Evolutionary conservation across 2,113 vertebrate genomes (phyloP).

Genomic region (Nasalis larvatus): DNA sequence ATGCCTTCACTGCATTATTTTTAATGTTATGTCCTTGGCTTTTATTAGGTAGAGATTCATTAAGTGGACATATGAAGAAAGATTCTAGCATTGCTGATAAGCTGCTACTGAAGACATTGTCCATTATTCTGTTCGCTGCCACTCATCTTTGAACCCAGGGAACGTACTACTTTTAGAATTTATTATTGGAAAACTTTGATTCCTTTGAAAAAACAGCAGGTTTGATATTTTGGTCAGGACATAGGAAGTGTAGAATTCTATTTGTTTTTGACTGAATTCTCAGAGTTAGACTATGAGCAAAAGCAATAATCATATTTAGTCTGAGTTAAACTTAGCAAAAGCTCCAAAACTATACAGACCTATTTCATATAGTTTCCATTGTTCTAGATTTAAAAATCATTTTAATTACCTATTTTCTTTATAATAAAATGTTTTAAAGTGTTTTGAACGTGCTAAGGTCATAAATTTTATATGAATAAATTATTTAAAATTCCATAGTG

Average conservation of each 20-base stretch:
- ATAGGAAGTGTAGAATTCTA: background rate
- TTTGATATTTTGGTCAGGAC: background rate
- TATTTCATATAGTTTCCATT: background rate
- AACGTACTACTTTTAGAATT: background rate
- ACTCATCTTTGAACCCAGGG: background rate
- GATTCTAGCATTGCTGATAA: background rate
- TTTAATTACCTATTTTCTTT: background rate
- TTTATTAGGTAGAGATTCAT: slow-evolving; percentile 20
- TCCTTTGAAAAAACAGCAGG: background rate
- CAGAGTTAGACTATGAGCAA: background rate
- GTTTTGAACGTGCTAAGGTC: background rate
- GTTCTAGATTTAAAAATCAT: background rate
- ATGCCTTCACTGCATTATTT: background rate
- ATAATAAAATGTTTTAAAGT: background rate
- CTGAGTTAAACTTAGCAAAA: background rate
- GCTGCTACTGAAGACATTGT: background rate
- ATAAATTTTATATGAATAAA: background rate
- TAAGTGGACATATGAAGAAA: background rate
- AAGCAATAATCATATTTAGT: background rate
- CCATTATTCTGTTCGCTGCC: background rate
- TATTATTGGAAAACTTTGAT: background rate
- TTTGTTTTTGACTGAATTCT: background rate
- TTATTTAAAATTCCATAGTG: background rate
- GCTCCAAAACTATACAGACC: fast-evolving
- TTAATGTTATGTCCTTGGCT: slow-evolving; percentile 21